Base-by-base conservation (phyloP, 2,797 vertebrate species). In the Thripadectes ignobilis region DNA sequence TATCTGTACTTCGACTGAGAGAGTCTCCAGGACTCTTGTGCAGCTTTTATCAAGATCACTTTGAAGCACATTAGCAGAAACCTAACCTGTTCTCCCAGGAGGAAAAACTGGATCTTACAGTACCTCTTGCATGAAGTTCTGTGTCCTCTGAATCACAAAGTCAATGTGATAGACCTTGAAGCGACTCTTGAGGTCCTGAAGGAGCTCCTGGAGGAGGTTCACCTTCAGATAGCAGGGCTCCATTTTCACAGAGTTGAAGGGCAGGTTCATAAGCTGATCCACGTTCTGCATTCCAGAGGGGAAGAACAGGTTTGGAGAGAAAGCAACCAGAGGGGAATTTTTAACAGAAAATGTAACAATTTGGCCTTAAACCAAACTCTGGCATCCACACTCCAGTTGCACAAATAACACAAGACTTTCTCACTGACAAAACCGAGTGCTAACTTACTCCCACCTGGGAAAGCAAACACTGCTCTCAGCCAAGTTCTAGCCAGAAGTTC, bases 71-170 rank as follows among this genome's bases (percentile, higher is more conserved):
- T 78, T 66, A 81, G 58, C 74, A 83, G 45, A 41, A 75, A 80
- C 92, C 46, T 65, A 92, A 93, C 71, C 65, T 79, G 80, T 71
- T 92, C 85, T 91, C 49, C 38, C n/a, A 80, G 54, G 71, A 78
- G 29, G 59, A 69, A 95, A 92, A 88, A 45, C 41, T 49, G 34
- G 81, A 88, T 95, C 23, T 61, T 81, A 96, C 76, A 54, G 49
- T 97, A 99, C 99, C 98, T 99, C 98, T 91, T 99, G 98, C 98
- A 99, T 98, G 97, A 98, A 98, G 55, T 99, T 98, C 97, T 99
- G 99, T 1, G 98, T 98, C 87, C 98, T 98, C 97, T 99, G 98
- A 92, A 98, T 97, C 95, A 99, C 97, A 82, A 98, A 98, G 18
- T 97, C 96, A 8, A 98, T 94, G 73, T 98, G 97, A 18, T 97